Conservation (phyloP, 2,888 invertebrate species). For the Apodemia duryi region DNA sequence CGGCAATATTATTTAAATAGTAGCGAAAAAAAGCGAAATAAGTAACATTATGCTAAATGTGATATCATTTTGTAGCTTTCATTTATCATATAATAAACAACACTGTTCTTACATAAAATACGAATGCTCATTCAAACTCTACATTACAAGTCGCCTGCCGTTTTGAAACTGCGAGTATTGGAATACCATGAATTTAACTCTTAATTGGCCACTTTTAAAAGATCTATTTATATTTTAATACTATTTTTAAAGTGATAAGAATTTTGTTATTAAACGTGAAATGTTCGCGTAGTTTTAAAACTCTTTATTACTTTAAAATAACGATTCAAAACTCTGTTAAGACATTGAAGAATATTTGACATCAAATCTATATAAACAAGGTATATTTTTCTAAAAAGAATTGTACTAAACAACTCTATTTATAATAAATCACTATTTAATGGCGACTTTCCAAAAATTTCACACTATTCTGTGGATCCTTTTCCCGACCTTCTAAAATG, state of each 20-base stretch:
- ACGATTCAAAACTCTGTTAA: constrained; percentile 29
- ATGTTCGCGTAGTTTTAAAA: constrained; percentile 14
- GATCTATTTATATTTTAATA: constrained; percentile 6
- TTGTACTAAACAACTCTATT: constrained; percentile 34
- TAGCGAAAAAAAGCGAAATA: no score
- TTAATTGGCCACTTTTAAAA: constrained; percentile 13
- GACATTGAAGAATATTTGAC: constrained; percentile 36
- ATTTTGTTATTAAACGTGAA: constrained; percentile 8
- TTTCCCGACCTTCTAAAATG: no score
- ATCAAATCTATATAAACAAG: constrained; percentile 37
- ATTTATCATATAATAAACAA: not conserved
- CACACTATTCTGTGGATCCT: not conserved
- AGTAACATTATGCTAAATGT: no score
- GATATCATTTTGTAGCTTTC: no score
- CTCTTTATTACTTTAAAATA: constrained; percentile 17
- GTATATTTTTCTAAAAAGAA: constrained; percentile 35
- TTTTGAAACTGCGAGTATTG: not conserved
- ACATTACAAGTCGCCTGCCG: not conserved
- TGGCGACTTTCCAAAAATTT: not conserved
- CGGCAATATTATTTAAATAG: no score
- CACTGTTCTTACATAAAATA: not conserved
- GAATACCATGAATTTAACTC: not conserved
- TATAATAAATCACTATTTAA: constrained; percentile 5
- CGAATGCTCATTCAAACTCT: not conserved
- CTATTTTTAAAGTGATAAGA: constrained; percentile 9